Base-by-base conservation (phyloP, 2,888 invertebrate genomes). In the Agrenia bidenticulata region DNA sequence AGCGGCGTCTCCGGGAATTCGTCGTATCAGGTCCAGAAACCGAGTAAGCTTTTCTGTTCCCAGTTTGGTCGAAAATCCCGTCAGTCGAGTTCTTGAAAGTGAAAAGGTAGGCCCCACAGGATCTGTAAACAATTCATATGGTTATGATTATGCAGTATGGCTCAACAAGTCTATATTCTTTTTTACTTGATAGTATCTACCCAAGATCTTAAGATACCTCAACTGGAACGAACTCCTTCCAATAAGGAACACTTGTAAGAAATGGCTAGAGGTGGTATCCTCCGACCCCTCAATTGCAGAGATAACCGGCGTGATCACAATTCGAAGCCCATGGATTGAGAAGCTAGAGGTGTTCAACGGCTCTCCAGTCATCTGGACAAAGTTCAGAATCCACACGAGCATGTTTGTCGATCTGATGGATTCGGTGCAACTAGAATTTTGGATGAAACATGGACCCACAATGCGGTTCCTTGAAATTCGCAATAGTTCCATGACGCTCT, bases 201-300 rank as follows among this genome's bases (percentile, higher is more conserved):
- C 67, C n/a, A 64, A 65, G 42, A 70, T 73, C 32, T 65, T 75
- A 17, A 57, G 53, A 11, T 53, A 65, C 26, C 60, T 75, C 59
- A 72, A 69, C 41, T 75, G 73, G 73, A 70, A 72, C 39, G 75
- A 75, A 32, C 58, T 75, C 0, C 66, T 75, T 1, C 67, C 70
- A 0, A 42, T 70, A 7, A 54, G 75, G n/a, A 27, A 21, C 2
- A 68, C 69, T 1, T 73, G 75, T 42, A 75, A 73, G 54, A 63
- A 66, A 27, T 75, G 75, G 75, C 60, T 67, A 32, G 73, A 70
- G 53, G 64, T 69, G 1, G 66, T 75, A 51, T 67, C 72, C 1
- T 61, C 66, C 1, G 66, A 70, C 21, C 55, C 66, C 0, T 45
- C 26, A 11, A 32, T 70, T 9, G 61, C 62, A 17, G 45, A 56